Conservation (phyloP, 2,113 vertebrate species). For the Chaenocephalus aceratus region DNA sequence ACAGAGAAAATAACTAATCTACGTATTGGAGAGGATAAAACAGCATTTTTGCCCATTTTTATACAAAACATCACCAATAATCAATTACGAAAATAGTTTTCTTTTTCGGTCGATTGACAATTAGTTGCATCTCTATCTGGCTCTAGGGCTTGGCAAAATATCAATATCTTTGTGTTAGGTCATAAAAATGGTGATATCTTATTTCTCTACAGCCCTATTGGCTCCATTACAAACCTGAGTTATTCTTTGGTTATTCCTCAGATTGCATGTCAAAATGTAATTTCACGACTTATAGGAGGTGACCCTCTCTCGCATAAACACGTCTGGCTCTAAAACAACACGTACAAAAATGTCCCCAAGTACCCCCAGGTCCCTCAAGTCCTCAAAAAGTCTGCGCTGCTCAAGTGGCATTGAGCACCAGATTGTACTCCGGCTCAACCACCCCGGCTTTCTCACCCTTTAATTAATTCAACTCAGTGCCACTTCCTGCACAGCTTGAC, state of each 20-base stretch:
- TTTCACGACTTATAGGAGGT: neutral
- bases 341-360: neutral
- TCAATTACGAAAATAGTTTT: no score
- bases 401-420: constrained; percentile 44
- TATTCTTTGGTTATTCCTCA: neutral
- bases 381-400: constrained; percentile 48
- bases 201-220: neutral
- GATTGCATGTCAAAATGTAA: constrained; percentile 1
- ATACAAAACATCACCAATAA: no score
- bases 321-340: neutral
- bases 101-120: no score
- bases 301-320: neutral
- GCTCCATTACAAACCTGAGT: no score
- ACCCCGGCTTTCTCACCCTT: constrained; percentile 69
- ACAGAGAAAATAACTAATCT: no score
- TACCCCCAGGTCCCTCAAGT: constrained; percentile 25
- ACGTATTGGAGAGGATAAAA: no score
- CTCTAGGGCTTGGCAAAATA: no score
- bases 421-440: constrained; percentile 56
- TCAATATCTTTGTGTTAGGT: no score
- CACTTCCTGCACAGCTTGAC: constrained; percentile 69
- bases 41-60: no score
- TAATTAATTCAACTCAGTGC: constrained; percentile 78
- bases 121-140: no score
- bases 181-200: no score